A percentile compares a stretch with the other conserved stretches of the same genome.
Evolutionary conservation across 1,140 invertebrate genomes (phyloP).

Genomic region (Drosophila tsacasi): DNA sequence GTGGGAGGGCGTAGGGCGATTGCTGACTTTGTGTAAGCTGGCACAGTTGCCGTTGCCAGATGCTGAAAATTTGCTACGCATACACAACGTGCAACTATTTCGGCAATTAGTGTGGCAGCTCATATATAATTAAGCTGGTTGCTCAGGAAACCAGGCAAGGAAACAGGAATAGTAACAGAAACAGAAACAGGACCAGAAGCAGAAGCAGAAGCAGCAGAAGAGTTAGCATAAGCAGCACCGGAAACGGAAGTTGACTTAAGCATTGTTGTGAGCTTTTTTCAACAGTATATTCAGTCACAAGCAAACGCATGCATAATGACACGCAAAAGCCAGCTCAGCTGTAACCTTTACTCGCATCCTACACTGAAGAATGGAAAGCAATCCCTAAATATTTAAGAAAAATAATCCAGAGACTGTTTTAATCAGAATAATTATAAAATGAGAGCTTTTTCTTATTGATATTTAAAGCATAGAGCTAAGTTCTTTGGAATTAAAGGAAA

Average conservation of each 20-base stretch:
- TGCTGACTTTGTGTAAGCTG: not conserved
- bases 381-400: not conserved
- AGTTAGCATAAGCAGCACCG: conserved; percentile 40
- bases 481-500: not conserved
- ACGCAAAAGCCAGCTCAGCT: conserved; percentile 24
- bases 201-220: not conserved
- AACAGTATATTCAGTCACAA: conserved; percentile 21
- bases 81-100: conserved; percentile 51
- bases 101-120: conserved; percentile 54
- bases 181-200: not conserved
- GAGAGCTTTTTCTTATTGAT: not conserved
- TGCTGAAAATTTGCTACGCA: conserved; percentile 35
- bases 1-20: not conserved
- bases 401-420: not conserved
- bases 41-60: conserved; percentile 4
- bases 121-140: conserved; percentile 45
- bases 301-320: conserved; percentile 41
- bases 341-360: conserved; percentile 17
- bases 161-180: conserved; percentile 30
- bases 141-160: conserved; percentile 35
- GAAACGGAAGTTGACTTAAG: conserved; percentile 41
- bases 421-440: not conserved
- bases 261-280: conserved; percentile 19
- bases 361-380: not conserved
- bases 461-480: not conserved